Conservation (phyloP, 2,888 invertebrate species). For the Gastrophysa polygoni region DNA sequence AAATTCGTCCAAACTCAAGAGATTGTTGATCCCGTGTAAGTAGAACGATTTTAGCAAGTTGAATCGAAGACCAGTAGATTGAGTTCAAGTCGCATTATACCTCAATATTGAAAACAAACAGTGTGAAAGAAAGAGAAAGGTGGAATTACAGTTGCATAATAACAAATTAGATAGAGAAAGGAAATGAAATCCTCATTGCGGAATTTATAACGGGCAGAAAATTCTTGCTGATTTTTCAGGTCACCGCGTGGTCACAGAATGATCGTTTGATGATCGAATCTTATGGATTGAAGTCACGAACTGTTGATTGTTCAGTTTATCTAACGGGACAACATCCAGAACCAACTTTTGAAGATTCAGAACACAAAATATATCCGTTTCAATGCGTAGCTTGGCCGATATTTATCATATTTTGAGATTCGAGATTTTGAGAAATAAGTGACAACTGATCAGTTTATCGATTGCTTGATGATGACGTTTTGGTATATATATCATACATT, state of each 20-base stretch:
- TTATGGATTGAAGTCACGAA: constrained; percentile 22
- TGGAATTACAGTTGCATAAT: constrained; percentile 32
- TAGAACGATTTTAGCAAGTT: no score
- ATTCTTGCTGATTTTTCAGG: constrained; percentile 31
- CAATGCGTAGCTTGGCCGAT: no score
- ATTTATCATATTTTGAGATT: no score
- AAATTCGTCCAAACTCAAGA: no score
- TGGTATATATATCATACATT: no score
- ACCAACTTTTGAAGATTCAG: constrained; percentile 27
- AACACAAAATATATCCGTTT: no score
- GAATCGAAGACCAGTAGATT: no score
- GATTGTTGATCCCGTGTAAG: no score
- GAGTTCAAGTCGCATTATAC: neutral
- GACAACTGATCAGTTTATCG: no score
- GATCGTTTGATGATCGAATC: constrained; percentile 21
- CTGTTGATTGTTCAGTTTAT: constrained; percentile 24
- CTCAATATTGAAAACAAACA: neutral
- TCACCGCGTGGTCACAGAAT: constrained; percentile 26
- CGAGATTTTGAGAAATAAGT: no score
- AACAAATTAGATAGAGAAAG: constrained; percentile 30
- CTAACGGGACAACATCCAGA: constrained; percentile 33
- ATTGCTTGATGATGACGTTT: no score
- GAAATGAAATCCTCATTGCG: constrained; percentile 23
- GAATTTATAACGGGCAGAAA: constrained; percentile 28
- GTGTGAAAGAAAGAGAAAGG: constrained; percentile 34